These are phyloP conservation scores for Zelleria hepariella DNA, from an alignment of 2,888 invertebrate species.

Conservation along the genomic window DNA sequence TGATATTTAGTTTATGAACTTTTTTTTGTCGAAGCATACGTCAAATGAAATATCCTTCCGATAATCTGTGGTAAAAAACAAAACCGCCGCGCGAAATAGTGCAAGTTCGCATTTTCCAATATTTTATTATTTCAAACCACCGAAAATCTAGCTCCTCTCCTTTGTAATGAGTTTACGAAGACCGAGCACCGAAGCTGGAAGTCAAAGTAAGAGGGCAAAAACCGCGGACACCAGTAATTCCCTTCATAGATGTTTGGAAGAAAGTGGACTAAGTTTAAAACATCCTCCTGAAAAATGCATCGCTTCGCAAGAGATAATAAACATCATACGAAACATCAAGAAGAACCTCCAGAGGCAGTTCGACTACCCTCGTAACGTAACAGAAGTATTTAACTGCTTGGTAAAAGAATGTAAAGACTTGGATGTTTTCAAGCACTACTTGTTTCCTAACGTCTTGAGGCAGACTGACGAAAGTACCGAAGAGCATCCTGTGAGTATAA, in stretches of 20 bases:
- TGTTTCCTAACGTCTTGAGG: constrained; percentile 51
- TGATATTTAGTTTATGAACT: no score
- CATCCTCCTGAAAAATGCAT: constrained; percentile 43
- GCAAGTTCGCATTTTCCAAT: no score
- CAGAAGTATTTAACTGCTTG: constrained; percentile 65
- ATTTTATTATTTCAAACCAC: no score
- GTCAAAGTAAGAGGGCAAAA: constrained; percentile 34
- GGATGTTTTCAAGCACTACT: constrained; percentile 35
- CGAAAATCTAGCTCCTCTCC: not conserved
- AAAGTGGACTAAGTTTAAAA: constrained; percentile 44
- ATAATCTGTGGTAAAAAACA: no score
- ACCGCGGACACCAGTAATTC: constrained; percentile 17
- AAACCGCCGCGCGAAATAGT: no score
- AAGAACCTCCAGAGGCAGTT: constrained; percentile 44
- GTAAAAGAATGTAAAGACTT: constrained; percentile 38
- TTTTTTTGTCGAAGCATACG: no score
- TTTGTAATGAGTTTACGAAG: constrained; percentile 12
- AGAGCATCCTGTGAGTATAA: constrained; percentile 59
- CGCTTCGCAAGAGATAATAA: constrained; percentile 50
- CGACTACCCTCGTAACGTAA: constrained; percentile 69
- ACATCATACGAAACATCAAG: constrained; percentile 62
- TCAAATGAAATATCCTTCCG: no score
- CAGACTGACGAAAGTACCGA: constrained; percentile 32
- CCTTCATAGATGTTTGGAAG: constrained; percentile 33
- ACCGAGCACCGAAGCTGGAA: constrained; percentile 16